Evolutionary conservation across 2,888 invertebrate genomes (phyloP).

Genomic region (Synanthedon tipuliformis): DNA sequence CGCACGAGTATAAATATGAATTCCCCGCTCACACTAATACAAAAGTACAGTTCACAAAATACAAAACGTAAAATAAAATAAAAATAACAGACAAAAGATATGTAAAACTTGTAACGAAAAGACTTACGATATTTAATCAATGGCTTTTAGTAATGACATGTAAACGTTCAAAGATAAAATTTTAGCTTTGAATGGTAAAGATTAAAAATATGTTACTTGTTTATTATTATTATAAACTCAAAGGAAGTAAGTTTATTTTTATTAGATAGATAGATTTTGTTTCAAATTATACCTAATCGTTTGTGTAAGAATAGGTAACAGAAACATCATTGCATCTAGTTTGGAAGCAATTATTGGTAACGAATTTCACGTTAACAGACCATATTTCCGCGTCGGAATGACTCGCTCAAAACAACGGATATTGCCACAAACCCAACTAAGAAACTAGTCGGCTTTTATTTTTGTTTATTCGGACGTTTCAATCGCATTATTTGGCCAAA

Average conservation of each 20-base stretch:
- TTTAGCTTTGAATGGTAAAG: neutral
- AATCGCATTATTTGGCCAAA: no score
- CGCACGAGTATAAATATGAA: no score
- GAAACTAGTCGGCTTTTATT: neutral
- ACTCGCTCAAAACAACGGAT: neutral
- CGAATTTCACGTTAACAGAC: neutral
- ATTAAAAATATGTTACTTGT: neutral
- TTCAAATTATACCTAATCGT: no score
- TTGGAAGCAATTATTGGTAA: slow-evolving; percentile 1
- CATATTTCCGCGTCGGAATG: slow-evolving; percentile 1
- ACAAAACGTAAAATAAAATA: no score
- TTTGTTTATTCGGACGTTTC: neutral
- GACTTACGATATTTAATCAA: no score
- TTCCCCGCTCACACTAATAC: no score
- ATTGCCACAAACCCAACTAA: neutral
- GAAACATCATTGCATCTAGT: neutral
- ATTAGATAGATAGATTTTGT: no score
- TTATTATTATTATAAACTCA: no score
- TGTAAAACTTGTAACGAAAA: no score
- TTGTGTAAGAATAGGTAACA: neutral
- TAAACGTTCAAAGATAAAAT: neutral
- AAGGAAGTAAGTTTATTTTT: no score
- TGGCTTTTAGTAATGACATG: neutral
- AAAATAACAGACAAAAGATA: no score
- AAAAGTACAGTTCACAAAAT: no score